A percentile compares a stretch with the other conserved stretches of the same genome.
Evolutionary conservation across 2,888 invertebrate species (phyloP).

Genomic region (Rhyacophila evoluta): DNA sequence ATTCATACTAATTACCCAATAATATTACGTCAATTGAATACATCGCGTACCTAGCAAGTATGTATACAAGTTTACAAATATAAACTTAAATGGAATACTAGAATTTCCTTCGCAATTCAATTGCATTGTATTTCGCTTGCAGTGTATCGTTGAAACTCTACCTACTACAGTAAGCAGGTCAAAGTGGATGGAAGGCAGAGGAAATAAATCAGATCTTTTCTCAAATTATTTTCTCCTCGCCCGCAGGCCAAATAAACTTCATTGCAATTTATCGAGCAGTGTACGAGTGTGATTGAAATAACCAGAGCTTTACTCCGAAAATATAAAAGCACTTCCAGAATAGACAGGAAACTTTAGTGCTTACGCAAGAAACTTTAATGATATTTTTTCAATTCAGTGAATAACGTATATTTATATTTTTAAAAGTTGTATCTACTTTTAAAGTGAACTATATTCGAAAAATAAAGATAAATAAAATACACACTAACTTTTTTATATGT

Average conservation of each 20-base stretch:
- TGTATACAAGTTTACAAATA: neutral
- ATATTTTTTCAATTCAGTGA: neutral
- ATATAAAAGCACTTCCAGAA: neutral
- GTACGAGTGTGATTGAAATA: constrained; percentile 52
- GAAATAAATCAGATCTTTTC: constrained; percentile 53
- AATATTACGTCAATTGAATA: too few species aligned
- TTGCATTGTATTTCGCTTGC: constrained; percentile 40
- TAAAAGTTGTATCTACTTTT: too few species aligned
- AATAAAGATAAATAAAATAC: too few species aligned
- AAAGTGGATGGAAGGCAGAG: constrained; percentile 35
- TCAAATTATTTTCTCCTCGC: constrained; percentile 48
- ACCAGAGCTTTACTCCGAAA: constrained; percentile 30
- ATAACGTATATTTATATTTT: too few species aligned
- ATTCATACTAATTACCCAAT: too few species aligned
- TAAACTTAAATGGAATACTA: constrained; percentile 28
- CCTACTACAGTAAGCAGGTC: constrained; percentile 30
- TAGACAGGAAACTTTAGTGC: neutral
- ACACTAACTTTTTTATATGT: too few species aligned
- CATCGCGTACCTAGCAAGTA: too few species aligned
- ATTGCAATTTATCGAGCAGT: constrained; percentile 49
- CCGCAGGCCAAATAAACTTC: constrained; percentile 49
- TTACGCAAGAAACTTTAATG: neutral
- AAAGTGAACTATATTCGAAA: too few species aligned
- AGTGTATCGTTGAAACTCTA: constrained; percentile 28
- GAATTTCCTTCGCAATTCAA: constrained; percentile 45